Base-by-base conservation (phyloP, 2,888 invertebrate genomes). In the Campoplex nolae region DNA sequence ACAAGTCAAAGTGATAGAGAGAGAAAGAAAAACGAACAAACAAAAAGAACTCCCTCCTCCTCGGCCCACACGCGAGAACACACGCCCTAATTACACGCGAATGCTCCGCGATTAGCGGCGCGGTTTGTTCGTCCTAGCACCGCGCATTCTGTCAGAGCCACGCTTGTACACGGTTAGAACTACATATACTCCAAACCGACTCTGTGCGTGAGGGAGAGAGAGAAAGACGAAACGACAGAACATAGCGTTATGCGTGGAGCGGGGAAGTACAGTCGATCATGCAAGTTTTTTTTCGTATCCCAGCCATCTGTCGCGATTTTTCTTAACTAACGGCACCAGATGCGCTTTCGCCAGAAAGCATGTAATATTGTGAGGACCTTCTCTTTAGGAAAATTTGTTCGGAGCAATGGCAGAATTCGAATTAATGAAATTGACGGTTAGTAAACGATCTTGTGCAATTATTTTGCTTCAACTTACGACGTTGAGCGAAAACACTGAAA, bases 81-180 rank as follows among this genome's bases (percentile, higher is more conserved):
- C 91, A 90, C 92, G 90, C 92, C 92, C 92, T 90, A 92, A 90
- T 92, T 91, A 91, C 90, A 90, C 91, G 92, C 92, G 90, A 86
- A 92, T 89, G 86, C 89, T 71, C 71, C 89, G 89, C 90, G 90
- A 91, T 89, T 88, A 86, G 88, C 88, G 88, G 88, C 83, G 76
- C 83, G 87, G 87, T 76, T 88, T 89, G 90, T 89, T 88, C 86
- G 84, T 88, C 85, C 79, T 88, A 88, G 90, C 90, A 89, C 90
- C 91, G 89, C 89, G 91, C 92, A 91, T 92, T 91, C 92, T 92
- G 92, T 92, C 92, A 92, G 92, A 76, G 65, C 65, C 73, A 65
- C 73, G 62, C 65, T 73, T 74, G 48, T 81, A 65, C 65, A 32
- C 73, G 73, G 38, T 65, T 51, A 73, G 48, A 23, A 51, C 32